A percentile compares a stretch with the other conserved stretches of the same genome.
Evolutionary conservation across 2,113 vertebrate species (phyloP).

Genomic region (Cavia aperea): DNA sequence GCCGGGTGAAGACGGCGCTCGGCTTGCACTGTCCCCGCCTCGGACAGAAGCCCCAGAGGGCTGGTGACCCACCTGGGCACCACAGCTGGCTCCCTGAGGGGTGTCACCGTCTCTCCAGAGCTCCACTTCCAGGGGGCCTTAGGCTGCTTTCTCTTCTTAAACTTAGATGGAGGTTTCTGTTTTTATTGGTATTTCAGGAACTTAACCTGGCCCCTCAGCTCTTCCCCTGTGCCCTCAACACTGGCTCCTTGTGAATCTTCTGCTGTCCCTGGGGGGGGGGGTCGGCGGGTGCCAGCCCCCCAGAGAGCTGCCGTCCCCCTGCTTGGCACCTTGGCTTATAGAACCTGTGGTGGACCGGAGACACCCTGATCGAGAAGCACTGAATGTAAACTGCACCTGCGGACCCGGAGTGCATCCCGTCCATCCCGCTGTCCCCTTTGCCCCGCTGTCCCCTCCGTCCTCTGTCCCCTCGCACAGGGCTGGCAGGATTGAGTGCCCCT

Average conservation of each 20-base stretch:
- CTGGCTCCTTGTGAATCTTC: conserved; percentile 43
- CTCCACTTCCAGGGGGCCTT: conserved; percentile 64
- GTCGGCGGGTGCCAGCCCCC: not conserved
- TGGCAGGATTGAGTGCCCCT: not conserved
- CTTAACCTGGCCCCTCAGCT: conserved; percentile 25
- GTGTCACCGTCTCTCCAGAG: not conserved
- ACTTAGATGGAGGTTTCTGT: conserved; percentile 51
- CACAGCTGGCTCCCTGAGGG: not conserved
- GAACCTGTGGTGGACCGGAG: not conserved
- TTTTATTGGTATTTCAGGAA: conserved; percentile 52
- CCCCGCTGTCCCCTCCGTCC: not conserved
- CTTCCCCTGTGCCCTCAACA: conserved; percentile 11
- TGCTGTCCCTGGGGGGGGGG: conserved; percentile 20
- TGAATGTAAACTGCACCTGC: not conserved
- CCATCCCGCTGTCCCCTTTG: no score
- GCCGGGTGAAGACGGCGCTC: conserved; percentile 57
- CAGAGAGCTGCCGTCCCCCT: not conserved
- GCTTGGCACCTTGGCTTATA: conserved; percentile 33
- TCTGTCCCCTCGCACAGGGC: not conserved
- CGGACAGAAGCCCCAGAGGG: not conserved
- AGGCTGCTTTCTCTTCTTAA: conserved; percentile 73
- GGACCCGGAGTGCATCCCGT: no score
- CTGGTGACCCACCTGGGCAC: not conserved
- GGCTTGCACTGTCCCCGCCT: conserved; percentile 29
- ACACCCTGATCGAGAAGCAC: conserved; percentile 32